These are phyloP conservation scores for Pitangus sulphuratus DNA, from an alignment of 2,797 vertebrate species.

Conservation along the genomic window DNA sequence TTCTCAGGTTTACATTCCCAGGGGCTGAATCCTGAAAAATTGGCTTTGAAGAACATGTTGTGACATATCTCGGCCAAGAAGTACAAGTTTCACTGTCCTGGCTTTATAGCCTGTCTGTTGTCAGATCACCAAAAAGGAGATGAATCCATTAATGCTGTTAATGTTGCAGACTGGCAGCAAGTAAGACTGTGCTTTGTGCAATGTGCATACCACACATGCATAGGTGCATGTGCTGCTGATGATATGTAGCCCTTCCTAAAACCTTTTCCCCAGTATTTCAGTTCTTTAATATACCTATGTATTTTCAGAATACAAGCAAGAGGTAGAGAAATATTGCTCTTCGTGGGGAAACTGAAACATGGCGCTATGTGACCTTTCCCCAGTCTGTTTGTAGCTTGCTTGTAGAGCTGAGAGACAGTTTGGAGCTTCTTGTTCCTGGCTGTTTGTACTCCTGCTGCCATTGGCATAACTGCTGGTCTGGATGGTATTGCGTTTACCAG, in stretches of 20 bases:
- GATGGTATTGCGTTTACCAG: neutral
- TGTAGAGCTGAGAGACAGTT: neutral
- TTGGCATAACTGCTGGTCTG: neutral
- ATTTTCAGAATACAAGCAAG: neutral
- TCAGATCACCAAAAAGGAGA: neutral
- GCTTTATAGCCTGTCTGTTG: neutral
- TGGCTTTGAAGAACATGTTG: neutral
- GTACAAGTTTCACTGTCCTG: neutral
- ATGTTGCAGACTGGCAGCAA: neutral
- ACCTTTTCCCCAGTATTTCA: neutral
- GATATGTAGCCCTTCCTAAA: neutral
- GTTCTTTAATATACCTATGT: neutral
- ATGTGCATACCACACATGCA: neutral
- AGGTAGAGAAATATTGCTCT: neutral
- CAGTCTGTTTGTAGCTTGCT: rapidly evolving
- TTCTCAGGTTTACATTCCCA: conserved; percentile 21
- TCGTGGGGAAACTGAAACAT: neutral
- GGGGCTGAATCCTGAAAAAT: conserved; percentile 15
- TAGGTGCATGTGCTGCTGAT: neutral
- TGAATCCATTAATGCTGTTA: neutral
- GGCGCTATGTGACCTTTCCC: neutral
- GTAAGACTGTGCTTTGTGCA: neutral
- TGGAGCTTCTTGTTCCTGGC: neutral
- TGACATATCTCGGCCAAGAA: neutral
- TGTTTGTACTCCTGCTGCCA: neutral